phyloP scores from a whole-genome alignment of 2,113 vertebrate species.

The Urocolius indicus region DNA sequence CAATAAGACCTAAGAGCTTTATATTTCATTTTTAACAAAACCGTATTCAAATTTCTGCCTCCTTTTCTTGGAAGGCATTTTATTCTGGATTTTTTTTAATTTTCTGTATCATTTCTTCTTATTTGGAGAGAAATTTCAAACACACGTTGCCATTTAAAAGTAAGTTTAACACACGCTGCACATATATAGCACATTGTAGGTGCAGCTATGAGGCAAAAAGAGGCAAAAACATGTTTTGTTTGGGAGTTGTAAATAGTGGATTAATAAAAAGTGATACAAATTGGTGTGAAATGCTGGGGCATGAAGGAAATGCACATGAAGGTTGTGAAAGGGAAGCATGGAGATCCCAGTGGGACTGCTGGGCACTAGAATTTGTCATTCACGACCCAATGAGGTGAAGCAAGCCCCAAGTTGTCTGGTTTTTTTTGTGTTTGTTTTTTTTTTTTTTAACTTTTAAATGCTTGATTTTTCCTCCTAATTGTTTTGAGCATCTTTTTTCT shows the following conservation, averaged over 20 bases:
- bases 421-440: too few relatives aligned
- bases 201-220: neutral
- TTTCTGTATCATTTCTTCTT: neutral
- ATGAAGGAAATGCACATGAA: neutral
- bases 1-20: neutral
- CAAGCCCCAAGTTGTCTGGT: neutral
- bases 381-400: neutral
- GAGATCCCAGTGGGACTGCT: neutral
- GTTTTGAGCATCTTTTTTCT: neutral
- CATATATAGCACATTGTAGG: neutral
- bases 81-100: neutral
- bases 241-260: neutral
- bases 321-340: neutral
- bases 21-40: neutral
- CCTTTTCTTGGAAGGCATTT: slow-evolving; percentile 2
- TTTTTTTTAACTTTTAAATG: neutral
- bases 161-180: neutral
- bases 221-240: neutral
- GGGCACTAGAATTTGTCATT: neutral
- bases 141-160: neutral
- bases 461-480: neutral
- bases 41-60: neutral
- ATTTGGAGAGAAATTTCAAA: neutral
- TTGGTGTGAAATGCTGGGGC: neutral
- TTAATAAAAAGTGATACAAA: neutral